Evolutionary conservation across 2,797 vertebrate species (phyloP).

Genomic region (Esox masquinongy): DNA sequence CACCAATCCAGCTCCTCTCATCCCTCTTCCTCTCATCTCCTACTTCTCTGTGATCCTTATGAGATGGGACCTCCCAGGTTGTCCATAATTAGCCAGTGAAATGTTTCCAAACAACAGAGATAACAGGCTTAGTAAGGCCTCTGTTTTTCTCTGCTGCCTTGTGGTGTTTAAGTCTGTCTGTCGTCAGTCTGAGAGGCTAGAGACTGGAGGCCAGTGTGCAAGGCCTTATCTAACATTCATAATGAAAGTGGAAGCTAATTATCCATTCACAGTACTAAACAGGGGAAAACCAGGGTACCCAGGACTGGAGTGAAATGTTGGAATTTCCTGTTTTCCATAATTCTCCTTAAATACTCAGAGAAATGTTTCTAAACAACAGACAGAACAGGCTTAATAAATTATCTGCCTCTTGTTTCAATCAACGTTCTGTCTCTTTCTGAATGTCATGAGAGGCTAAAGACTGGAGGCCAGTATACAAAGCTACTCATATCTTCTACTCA

Average conservation of each 20-base stretch:
- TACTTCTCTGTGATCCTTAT: slow-evolving; percentile 10
- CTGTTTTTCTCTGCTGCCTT: slow-evolving; percentile 42
- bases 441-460: not conserved
- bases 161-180: slow-evolving; percentile 28
- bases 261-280: slow-evolving; percentile 38
- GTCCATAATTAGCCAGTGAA: slow-evolving; percentile 55
- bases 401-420: too few species aligned
- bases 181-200: not conserved
- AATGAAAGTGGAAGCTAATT: slow-evolving; percentile 6
- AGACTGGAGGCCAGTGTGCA: slow-evolving; percentile 26
- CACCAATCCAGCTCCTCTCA: slow-evolving; percentile 13
- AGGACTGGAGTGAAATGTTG: slow-evolving; percentile 44
- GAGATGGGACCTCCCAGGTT: slow-evolving; percentile 32
- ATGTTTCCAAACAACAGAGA: slow-evolving; percentile 54
- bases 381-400: slow-evolving; percentile 49
- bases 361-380: slow-evolving; percentile 54
- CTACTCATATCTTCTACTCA: slow-evolving; percentile 56
- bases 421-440: not conserved
- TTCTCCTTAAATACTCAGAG: slow-evolving; percentile 49
- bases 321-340: slow-evolving; percentile 12
- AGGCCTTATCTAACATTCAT: slow-evolving; percentile 60
- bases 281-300: slow-evolving; percentile 39
- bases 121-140: slow-evolving; percentile 52
- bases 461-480: slow-evolving; percentile 23
- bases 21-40: not conserved